phyloP scores from a whole-genome alignment of 2,797 vertebrate species.

The Mycteria americana region DNA sequence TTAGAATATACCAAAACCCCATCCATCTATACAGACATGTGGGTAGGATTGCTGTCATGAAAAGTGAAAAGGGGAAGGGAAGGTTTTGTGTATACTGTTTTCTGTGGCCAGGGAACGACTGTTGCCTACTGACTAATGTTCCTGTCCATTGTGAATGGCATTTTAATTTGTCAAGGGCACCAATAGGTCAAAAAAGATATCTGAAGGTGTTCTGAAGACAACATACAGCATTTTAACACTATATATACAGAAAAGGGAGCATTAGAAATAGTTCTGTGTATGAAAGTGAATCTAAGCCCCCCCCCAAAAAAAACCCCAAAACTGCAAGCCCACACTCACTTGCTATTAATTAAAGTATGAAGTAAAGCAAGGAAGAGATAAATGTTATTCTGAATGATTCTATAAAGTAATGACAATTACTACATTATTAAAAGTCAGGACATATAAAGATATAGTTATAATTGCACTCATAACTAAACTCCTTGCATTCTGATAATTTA shows the following conservation, averaged over 20 bases:
- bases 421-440: background rate
- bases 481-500: background rate
- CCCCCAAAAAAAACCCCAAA: accelerated
- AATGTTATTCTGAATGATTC: background rate
- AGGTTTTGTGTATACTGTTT: background rate
- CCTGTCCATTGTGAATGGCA: conserved; percentile 33
- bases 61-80: background rate
- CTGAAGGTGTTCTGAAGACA: conserved; percentile 42
- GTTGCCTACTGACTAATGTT: conserved; percentile 42
- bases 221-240: background rate
- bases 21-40: background rate
- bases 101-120: background rate
- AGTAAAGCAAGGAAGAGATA: background rate
- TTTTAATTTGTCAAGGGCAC: conserved; percentile 60
- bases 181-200: conserved; percentile 62
- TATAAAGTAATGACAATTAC: background rate
- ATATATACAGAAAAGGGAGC: background rate
- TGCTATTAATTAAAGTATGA: background rate
- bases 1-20: background rate
- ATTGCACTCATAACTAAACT: background rate
- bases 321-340: background rate
- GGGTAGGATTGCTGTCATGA: background rate
- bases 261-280: background rate
- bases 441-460: background rate
- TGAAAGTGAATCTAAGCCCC: background rate